Evolutionary conservation across 1,140 invertebrate genomes (phyloP).

Genomic region (Nylanderia fulva): DNA sequence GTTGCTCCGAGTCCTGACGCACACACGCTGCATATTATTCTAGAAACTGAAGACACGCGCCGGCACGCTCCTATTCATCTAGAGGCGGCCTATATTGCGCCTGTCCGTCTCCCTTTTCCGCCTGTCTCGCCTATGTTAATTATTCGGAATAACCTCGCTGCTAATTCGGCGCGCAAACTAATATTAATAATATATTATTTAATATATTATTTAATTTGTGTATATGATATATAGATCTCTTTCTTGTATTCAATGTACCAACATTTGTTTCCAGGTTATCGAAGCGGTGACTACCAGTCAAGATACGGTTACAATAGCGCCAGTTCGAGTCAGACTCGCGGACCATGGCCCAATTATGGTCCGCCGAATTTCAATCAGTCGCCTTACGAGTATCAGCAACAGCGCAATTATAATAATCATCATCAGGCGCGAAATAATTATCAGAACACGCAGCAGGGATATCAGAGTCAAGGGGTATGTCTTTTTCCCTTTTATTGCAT

Average conservation of each 20-base stretch:
- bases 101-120: not conserved
- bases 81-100: slow-evolving; percentile 45
- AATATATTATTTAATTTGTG: too few species aligned
- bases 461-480: slow-evolving; percentile 44
- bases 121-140: slow-evolving; percentile 6
- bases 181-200: slow-evolving; percentile 10
- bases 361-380: not conserved
- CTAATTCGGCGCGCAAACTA: not conserved
- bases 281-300: slow-evolving; percentile 73
- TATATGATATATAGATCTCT: not conserved
- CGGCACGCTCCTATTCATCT: slow-evolving; percentile 83
- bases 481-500: not conserved
- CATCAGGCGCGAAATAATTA: slow-evolving; percentile 42
- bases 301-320: slow-evolving; percentile 65
- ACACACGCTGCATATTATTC: slow-evolving; percentile 70
- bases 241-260: not conserved
- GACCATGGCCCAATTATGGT: slow-evolving; percentile 65
- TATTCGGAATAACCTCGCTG: slow-evolving; percentile 43
- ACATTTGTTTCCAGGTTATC: slow-evolving; percentile 74
- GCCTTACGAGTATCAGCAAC: slow-evolving; percentile 57
- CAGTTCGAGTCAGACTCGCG: slow-evolving; percentile 43
- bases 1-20: slow-evolving; percentile 25
- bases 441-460: slow-evolving; percentile 26
- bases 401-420: slow-evolving; percentile 59
- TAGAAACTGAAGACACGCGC: slow-evolving; percentile 82